Percentiles rank a stretch among this genome's conserved stretches.
These are phyloP conservation scores for Sarcophaga subvicina DNA, from an alignment of 2,888 invertebrate genomes.

Conservation along the genomic window DNA sequence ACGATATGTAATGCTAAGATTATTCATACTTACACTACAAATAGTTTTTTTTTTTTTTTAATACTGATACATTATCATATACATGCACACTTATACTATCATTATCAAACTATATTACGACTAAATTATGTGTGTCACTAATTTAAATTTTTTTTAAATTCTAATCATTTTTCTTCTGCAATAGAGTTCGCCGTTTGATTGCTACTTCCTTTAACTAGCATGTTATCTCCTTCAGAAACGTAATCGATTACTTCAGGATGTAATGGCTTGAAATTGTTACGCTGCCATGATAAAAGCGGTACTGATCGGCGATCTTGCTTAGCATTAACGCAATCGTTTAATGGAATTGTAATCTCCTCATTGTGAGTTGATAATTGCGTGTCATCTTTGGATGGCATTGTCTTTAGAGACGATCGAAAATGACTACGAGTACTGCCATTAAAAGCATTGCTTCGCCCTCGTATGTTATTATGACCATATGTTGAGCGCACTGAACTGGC, in stretches of 20 bases:
- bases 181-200: not conserved
- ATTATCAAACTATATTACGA: not conserved
- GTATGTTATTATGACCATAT: constrained; percentile 79
- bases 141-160: no score
- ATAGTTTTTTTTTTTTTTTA: not conserved
- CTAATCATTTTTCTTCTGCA: no score
- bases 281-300: constrained; percentile 75
- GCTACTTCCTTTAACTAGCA: constrained; percentile 70
- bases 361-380: not conserved
- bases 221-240: constrained; percentile 73
- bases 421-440: constrained; percentile 53
- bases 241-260: constrained; percentile 78
- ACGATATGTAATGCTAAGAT: not conserved
- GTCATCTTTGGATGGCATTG: constrained; percentile 40
- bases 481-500: constrained; percentile 81
- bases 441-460: constrained; percentile 77
- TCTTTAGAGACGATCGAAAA: constrained; percentile 18
- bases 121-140: no score
- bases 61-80: not conserved
- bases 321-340: constrained; percentile 1
- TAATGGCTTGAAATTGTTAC: constrained; percentile 78
- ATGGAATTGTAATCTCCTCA: constrained; percentile 7
- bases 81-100: not conserved
- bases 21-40: not conserved
- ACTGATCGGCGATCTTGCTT: not conserved